Base-by-base conservation (phyloP, 2,797 vertebrate genomes). In the Sebastes taczanowskii region DNA sequence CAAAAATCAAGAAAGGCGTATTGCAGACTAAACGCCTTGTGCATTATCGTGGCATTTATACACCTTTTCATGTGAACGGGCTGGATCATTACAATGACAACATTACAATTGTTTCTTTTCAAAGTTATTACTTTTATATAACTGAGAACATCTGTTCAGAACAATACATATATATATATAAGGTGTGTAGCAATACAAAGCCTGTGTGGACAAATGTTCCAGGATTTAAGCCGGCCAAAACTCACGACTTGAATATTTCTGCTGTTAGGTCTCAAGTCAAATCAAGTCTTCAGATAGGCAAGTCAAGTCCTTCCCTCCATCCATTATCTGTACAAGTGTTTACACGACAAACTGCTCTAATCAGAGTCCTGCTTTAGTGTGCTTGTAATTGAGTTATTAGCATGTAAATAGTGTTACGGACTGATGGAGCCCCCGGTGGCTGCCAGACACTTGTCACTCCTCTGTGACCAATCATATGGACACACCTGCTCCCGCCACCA, bases 381-480 rank as follows among this genome's bases (percentile, higher is more conserved):
- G 7, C n/a, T 14, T 69, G 60, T 68, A 75, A 82, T 55, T 61
- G 14, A 80, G 71, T 82, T 72, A 55, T 58, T 9, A 71, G 56
- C 38, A 25, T 34, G 14, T 16, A 35, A 71, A 82, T 56, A 23
- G 4, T 32, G 1, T 56, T 72, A 30, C 30, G 49, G 0, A 9
- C 46, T 67, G 23, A 63, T 65, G 64, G 58, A 18, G 14, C 52
- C 35, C 29, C n/a, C 3, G 20, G 18, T 20, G 0, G 56, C 71
- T 62, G 49, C 52, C 67, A 55, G 59, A 55, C 65, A 6, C n/a
- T 32, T 53, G 56, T 81, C 77, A 18, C 25, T n/a, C 68, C 53
- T 13, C 59, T 62, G 72, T 74, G 70, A 81, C 87, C 85, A 76
- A 78, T 91, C 72, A 69, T 16, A 71, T 1, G 11, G 53, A 75